Conservation (phyloP, 1,140 invertebrate species). For the Conus ventricosus region DNA sequence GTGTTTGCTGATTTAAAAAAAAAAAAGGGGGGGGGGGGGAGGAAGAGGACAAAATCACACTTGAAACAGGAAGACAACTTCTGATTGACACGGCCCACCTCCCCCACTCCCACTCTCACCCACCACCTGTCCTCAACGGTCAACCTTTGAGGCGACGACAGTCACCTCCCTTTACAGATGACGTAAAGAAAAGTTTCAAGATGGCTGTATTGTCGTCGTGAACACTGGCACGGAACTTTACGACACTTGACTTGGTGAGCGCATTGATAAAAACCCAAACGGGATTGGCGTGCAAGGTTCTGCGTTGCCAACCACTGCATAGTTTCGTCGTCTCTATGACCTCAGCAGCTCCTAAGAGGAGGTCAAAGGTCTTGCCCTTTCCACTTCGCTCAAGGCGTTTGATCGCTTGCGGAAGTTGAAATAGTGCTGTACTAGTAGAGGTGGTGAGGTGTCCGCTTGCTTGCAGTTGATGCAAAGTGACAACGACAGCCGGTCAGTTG, state of each 20-base stretch:
- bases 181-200: slow-evolving; percentile 24
- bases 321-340: slow-evolving; percentile 19
- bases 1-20: not conserved
- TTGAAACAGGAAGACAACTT: too few relatives aligned
- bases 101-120: not conserved
- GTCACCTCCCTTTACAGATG: slow-evolving; percentile 10
- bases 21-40: not conserved
- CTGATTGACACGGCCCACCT: not conserved
- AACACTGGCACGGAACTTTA: not conserved
- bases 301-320: slow-evolving; percentile 17
- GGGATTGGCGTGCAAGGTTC: slow-evolving; percentile 7
- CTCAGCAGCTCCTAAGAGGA: not conserved
- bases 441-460: not conserved
- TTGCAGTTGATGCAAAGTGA: slow-evolving; percentile 30
- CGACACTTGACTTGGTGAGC: slow-evolving; percentile 3
- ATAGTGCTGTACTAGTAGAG: too few relatives aligned
- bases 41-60: not conserved
- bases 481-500: slow-evolving; percentile 22
- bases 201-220: slow-evolving; percentile 16
- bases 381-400: not conserved
- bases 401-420: slow-evolving; percentile 28
- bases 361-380: slow-evolving; percentile 24
- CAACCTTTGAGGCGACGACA: not conserved
- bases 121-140: not conserved
- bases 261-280: slow-evolving; percentile 1